Conservation (phyloP, 1,140 invertebrate species). For the Orchestia grillus region DNA sequence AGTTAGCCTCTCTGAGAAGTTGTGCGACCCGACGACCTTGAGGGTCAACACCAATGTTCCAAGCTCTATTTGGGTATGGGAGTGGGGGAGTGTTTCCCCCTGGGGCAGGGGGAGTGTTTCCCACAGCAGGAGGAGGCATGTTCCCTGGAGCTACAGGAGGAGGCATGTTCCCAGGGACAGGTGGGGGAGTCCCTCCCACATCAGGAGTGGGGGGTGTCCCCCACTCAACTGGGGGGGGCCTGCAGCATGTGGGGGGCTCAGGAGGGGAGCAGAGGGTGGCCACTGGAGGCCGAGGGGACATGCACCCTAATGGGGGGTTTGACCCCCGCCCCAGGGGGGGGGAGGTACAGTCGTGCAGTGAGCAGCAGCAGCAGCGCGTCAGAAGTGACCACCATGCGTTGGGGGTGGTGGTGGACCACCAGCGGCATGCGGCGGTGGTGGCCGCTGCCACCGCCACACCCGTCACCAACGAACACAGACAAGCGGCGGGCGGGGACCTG, state of each 20-base stretch:
- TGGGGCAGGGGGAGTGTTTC: background rate
- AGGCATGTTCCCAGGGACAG: background rate
- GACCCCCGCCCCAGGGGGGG: background rate
- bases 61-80: constrained; percentile 11
- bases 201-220: background rate
- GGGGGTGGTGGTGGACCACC: background rate
- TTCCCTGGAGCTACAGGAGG: constrained; percentile 3
- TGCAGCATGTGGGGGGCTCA: background rate
- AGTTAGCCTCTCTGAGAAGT: background rate
- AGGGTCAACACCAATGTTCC: background rate
- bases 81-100: background rate
- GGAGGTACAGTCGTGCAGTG: background rate
- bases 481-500: background rate
- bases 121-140: constrained; percentile 1
- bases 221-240: background rate
- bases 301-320: background rate
- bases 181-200: background rate
- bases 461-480: background rate
- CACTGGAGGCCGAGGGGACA: background rate
- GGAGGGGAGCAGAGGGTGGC: background rate
- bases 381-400: background rate
- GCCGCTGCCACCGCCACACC: background rate
- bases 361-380: background rate
- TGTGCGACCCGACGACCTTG: background rate
- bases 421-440: background rate